phyloP scores from a whole-genome alignment of 2,888 invertebrate genomes.

The Cistogaster globosa region DNA sequence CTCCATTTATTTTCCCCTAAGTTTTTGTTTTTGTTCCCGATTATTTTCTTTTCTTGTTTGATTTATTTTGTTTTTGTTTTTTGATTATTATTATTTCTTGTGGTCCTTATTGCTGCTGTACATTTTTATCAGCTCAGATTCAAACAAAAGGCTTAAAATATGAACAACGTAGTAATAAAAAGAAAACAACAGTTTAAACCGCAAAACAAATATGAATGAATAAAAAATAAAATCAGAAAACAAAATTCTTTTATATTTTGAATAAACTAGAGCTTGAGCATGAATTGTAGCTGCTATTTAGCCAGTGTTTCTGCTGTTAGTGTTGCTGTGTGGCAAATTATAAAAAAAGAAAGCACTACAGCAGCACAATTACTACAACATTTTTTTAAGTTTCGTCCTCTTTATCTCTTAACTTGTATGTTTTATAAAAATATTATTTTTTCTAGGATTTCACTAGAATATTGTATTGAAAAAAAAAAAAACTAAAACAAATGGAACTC shows the following conservation, averaged over 20 bases:
- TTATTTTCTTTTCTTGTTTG: slow-evolving; percentile 13
- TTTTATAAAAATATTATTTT: slow-evolving; percentile 56
- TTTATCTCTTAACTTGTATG: slow-evolving; percentile 43
- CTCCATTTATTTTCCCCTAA: slow-evolving; percentile 25
- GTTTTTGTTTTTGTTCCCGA: slow-evolving; percentile 19
- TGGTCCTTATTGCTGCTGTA: slow-evolving; percentile 43
- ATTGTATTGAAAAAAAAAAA: slow-evolving; percentile 16
- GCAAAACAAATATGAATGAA: slow-evolving; percentile 7
- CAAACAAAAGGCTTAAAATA: slow-evolving; percentile 72
- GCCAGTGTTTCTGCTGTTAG: background rate
- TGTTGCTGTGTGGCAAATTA: slow-evolving; percentile 18
- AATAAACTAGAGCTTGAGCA: slow-evolving; percentile 69
- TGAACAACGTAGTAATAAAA: slow-evolving; percentile 50
- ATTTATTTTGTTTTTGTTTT: background rate
- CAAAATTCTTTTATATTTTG: slow-evolving; percentile 56
- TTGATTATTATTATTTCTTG: slow-evolving; percentile 41
- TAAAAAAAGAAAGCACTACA: background rate
- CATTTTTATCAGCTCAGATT: slow-evolving; percentile 71
- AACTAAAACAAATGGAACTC: background rate
- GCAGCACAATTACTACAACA: background rate
- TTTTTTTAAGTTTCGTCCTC: background rate
- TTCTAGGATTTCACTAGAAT: slow-evolving; percentile 33
- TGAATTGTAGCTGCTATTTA: slow-evolving; percentile 7
- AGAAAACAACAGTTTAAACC: slow-evolving; percentile 39
- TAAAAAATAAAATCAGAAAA: slow-evolving; percentile 4